Conservation (phyloP, 2,797 vertebrate genomes). For the Huso huso region DNA sequence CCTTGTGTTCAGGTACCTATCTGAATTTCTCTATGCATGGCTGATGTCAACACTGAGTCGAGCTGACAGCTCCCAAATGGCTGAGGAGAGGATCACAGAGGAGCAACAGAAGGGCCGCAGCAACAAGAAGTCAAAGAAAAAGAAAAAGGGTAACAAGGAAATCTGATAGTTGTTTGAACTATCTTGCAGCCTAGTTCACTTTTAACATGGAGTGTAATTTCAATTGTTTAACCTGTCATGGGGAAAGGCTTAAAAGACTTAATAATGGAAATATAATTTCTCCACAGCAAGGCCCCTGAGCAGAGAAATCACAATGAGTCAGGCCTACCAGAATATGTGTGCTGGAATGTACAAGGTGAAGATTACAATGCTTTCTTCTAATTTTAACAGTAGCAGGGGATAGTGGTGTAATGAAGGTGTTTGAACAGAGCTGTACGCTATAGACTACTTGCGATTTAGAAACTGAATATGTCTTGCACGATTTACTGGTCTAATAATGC, state of each 20-base stretch:
- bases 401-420: too few relatives aligned
- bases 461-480: too few relatives aligned
- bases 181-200: too few relatives aligned
- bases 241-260: too few relatives aligned
- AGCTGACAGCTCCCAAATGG: slow-evolving; percentile 94
- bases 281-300: slow-evolving; percentile 83
- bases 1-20: slow-evolving; percentile 77
- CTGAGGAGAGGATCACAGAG: slow-evolving; percentile 91
- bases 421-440: too few relatives aligned
- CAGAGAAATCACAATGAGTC: slow-evolving; percentile 96
- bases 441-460: too few relatives aligned
- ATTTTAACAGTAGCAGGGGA: too few relatives aligned
- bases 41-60: slow-evolving; percentile 95
- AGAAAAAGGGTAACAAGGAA: slow-evolving; percentile 79
- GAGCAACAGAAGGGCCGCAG: slow-evolving; percentile 94
- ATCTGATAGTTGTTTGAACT: too few relatives aligned
- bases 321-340: slow-evolving; percentile 98
- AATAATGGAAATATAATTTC: slow-evolving; percentile 10
- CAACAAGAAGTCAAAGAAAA: slow-evolving; percentile 97
- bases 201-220: too few relatives aligned
- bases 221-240: background rate
- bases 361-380: too few relatives aligned
- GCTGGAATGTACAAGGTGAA: slow-evolving; percentile 97
- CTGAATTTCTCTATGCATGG: slow-evolving; percentile 97
- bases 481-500: too few relatives aligned